These are phyloP conservation scores for Rissa tridactyla DNA, from an alignment of 2,113 vertebrate species.

Conservation along the genomic window DNA sequence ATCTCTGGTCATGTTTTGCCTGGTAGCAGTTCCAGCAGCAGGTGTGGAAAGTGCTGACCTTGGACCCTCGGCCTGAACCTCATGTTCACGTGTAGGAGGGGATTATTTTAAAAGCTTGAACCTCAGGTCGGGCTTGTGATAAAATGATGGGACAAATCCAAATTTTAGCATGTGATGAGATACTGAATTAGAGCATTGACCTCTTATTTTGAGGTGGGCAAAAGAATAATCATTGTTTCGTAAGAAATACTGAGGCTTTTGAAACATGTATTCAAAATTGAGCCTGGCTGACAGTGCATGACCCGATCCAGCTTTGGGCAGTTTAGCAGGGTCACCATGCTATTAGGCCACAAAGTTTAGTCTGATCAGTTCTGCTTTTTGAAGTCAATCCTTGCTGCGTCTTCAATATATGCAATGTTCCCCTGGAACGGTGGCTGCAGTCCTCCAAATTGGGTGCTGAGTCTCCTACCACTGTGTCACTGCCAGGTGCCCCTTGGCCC, in stretches of 20 bases:
- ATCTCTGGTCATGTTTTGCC: background rate
- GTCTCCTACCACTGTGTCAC: background rate
- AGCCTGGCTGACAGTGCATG: fast-evolving
- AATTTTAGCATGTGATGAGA: background rate
- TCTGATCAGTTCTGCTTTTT: background rate
- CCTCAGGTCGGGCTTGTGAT: background rate
- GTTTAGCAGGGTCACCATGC: background rate
- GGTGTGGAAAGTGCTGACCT: background rate
- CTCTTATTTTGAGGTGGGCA: background rate
- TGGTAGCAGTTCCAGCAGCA: background rate
- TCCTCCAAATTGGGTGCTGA: background rate
- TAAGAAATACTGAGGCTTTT: background rate
- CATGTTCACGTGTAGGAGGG: background rate
- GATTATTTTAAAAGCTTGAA: background rate
- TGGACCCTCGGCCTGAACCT: background rate
- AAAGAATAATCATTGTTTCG: background rate
- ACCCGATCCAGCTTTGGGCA: background rate
- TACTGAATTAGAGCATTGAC: background rate
- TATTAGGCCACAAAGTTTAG: background rate
- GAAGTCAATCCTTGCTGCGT: background rate
- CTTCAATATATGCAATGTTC: fast-evolving
- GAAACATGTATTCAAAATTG: background rate
- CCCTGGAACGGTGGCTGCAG: fast-evolving
- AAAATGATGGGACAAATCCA: background rate
- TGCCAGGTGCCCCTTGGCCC: background rate